Conservation (phyloP, 2,113 vertebrate genomes). For the Anguilla japonica region DNA sequence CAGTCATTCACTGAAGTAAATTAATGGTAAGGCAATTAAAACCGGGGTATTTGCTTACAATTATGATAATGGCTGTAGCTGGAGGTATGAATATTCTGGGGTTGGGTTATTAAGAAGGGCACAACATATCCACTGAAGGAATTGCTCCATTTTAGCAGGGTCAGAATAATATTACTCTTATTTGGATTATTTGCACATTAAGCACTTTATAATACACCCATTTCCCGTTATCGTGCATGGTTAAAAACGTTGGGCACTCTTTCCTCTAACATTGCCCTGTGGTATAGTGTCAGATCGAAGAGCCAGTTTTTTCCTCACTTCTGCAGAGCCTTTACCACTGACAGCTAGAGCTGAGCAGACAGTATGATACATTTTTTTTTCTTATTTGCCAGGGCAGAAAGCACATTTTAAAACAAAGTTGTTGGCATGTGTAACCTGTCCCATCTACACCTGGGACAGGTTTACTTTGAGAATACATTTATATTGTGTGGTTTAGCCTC, state of each 20-base stretch:
- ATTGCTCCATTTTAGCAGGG: conserved; percentile 35
- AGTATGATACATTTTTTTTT: not conserved
- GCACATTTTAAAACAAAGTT: not conserved
- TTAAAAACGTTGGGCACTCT: conserved; percentile 13
- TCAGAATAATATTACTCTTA: conserved; percentile 28
- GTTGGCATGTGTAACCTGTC: no score
- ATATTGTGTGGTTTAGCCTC: not conserved
- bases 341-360: not conserved
- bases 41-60: conserved; percentile 66
- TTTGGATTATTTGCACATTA: conserved; percentile 4
- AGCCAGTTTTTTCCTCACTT: not conserved
- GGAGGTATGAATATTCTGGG: conserved; percentile 67
- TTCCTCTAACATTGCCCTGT: conserved; percentile 28
- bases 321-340: not conserved
- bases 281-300: conserved; percentile 3
- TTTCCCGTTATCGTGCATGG: conserved; percentile 24
- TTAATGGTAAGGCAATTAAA: conserved; percentile 71
- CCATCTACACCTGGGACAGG: not conserved
- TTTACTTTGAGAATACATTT: not conserved
- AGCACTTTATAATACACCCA: conserved; percentile 16
- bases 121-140: conserved; percentile 39
- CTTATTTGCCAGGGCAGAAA: not conserved
- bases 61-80: conserved; percentile 70
- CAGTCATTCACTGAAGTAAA: conserved; percentile 62
- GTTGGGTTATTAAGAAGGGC: conserved; percentile 43